Base-by-base conservation (phyloP, 2,888 invertebrate species). In the Synergus japonicus region DNA sequence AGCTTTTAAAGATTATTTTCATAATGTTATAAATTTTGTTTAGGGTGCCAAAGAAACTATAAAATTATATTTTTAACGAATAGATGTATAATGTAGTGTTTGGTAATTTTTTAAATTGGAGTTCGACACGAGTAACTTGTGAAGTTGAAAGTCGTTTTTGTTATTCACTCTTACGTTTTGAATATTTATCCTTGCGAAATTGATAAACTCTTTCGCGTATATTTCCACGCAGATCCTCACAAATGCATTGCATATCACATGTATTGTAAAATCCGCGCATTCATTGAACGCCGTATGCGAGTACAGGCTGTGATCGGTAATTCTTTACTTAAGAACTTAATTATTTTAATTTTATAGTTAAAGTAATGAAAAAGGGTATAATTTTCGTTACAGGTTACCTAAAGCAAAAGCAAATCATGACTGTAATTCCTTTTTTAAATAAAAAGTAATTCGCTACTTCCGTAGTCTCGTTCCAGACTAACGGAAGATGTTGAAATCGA, bases 1-100 rank as follows among this genome's bases (percentile, higher is more conserved):
- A 22, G 60, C 29, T 60, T 18, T 22, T 12, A 8, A 60, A 13
- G 22, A 60, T 60, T 60, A 13, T 22, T 60, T 60, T 22, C 60
- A 29, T 60, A 60, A 29, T 60, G 22, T 60, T 22, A 12, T 29
- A 60, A 4, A 60, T 60, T 60, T 60, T 54, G 29, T 60, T 60
- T 22, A 60, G 60, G 29, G 60, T 60, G 60, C 60, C 60, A 60
- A 60, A 60, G 60, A 60, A 60, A 60, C 22, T 60, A 60, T 60
- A 10, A 22, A n/a, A 60, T 60, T 60, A 60, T 60, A 60, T 18
- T 60, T 60, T 13, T 60, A 22, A 60, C 22, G 22, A 60, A 60
- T 60, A 60, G 22, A 5, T 60, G 60, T 60, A 60, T 13, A 60
- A 60, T 60, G 18, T 29, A 60, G 60, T 18, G 13, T 60, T 22